Conservation (phyloP, 2,888 invertebrate genomes). For the Auanema sp. region DNA sequence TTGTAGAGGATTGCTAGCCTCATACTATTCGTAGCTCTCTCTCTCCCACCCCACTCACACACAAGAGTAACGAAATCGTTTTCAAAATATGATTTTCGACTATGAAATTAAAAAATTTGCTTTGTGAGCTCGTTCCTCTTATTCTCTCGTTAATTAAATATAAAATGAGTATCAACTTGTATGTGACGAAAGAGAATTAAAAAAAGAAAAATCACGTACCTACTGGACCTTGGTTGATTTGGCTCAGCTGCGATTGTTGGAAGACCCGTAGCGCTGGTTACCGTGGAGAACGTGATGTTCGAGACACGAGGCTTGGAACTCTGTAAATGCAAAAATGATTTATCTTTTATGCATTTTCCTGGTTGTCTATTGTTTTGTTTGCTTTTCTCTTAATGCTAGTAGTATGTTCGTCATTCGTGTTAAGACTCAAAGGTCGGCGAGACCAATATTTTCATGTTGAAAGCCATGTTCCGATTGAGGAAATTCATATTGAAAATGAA, state of each 20-base stretch:
- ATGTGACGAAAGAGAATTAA: slow-evolving; percentile 4
- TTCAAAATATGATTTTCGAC: not conserved
- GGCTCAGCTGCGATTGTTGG: slow-evolving; percentile 72
- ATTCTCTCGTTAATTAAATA: not conserved
- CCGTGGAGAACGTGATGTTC: slow-evolving; percentile 68
- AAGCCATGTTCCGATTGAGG: too few species aligned
- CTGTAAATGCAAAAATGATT: slow-evolving; percentile 38
- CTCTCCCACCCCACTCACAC: not conserved
- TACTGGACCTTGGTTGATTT: slow-evolving; percentile 64
- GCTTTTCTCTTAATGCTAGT: too few species aligned
- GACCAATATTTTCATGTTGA: too few species aligned
- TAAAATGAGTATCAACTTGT: not conserved
- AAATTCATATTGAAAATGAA: too few species aligned
- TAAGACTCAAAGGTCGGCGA: too few species aligned
- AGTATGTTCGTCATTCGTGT: too few species aligned
- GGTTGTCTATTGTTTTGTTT: too few species aligned
- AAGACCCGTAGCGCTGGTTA: slow-evolving; percentile 70
- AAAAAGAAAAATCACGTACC: slow-evolving; percentile 22
- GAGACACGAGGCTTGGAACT: slow-evolving; percentile 60
- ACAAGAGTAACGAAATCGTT: not conserved
- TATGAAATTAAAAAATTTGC: not conserved
- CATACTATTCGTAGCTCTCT: too few species aligned
- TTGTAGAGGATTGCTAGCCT: too few species aligned
- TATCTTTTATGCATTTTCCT: not conserved
- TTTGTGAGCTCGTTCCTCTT: slow-evolving; percentile 11